Conservation (phyloP, 2,797 vertebrate genomes). For the Pteropus rufus region DNA sequence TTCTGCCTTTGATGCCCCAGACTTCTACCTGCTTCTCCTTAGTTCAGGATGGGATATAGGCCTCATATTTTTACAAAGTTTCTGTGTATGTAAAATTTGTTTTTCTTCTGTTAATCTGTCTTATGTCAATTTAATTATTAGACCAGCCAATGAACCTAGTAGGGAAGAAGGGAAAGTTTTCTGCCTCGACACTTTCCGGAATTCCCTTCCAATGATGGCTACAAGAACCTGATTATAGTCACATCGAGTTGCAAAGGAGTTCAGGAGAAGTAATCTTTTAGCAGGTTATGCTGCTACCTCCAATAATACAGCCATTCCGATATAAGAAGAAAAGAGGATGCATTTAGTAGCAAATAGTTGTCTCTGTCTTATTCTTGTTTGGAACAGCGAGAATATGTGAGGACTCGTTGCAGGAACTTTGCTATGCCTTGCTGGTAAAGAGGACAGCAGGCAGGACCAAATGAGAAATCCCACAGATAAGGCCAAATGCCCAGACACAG, state of each 20-base stretch:
- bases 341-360: background rate
- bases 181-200: background rate
- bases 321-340: background rate
- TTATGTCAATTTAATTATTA: background rate
- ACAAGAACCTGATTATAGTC: background rate
- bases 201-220: background rate
- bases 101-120: background rate
- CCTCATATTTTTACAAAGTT: background rate
- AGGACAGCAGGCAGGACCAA: background rate
- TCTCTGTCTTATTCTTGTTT: background rate
- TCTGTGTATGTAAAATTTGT: background rate
- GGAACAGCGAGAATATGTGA: background rate
- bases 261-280: background rate
- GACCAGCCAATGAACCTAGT: background rate
- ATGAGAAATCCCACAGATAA: background rate
- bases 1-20: background rate
- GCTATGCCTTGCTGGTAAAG: background rate
- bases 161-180: background rate
- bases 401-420: background rate
- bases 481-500: background rate
- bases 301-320: background rate
- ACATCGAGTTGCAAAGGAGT: background rate
- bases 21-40: background rate
- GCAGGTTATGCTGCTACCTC: background rate
- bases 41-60: background rate